phyloP scores from a whole-genome alignment of 2,888 invertebrate genomes.

The Mayetiola destructor region DNA sequence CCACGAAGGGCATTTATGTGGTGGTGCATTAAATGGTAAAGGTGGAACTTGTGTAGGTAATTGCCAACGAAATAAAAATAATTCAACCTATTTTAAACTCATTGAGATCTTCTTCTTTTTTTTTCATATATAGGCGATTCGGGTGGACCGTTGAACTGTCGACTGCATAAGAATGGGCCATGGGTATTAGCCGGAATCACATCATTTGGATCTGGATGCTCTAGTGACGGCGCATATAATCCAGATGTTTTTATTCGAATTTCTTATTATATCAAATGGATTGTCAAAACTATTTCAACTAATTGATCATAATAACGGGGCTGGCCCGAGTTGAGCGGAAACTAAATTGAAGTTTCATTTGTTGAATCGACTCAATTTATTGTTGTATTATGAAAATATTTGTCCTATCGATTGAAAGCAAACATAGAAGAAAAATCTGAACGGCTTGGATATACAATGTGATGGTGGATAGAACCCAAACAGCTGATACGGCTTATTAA shows the following conservation, averaged over 20 bases:
- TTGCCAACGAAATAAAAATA: not conserved
- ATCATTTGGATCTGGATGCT: conserved; percentile 80
- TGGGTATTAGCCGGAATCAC: conserved; percentile 84
- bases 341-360: too few species aligned
- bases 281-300: conserved; percentile 35
- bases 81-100: not conserved
- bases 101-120: not conserved
- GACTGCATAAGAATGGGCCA: conserved; percentile 52
- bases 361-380: too few species aligned
- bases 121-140: conserved; percentile 59
- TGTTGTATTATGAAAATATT: too few species aligned
- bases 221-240: conserved; percentile 24
- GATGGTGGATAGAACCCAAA: too few species aligned
- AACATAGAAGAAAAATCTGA: too few species aligned
- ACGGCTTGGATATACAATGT: too few species aligned
- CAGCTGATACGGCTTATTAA: too few species aligned
- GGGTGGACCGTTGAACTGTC: conserved; percentile 79
- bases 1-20: conserved; percentile 68
- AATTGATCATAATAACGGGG: too few species aligned
- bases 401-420: too few species aligned
- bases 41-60: conserved; percentile 75
- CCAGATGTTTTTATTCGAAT: conserved; percentile 80
- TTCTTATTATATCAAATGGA: conserved; percentile 75
- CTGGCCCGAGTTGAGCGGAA: too few species aligned
- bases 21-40: conserved; percentile 73